Conservation (phyloP, 2,113 vertebrate species). For the Suricata suricatta region DNA sequence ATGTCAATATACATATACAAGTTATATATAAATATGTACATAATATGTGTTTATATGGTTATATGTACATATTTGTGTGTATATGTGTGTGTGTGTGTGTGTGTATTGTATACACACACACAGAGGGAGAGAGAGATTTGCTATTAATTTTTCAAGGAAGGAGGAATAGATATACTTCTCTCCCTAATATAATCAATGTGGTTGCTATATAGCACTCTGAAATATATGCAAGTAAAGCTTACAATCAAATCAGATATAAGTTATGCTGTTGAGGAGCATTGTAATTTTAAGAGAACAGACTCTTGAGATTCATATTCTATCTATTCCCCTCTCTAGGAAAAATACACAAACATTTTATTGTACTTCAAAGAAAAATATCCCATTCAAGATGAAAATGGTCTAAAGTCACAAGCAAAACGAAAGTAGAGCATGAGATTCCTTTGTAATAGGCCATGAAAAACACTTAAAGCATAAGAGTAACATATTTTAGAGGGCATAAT, state of each 20-base stretch:
- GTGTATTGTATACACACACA: neutral
- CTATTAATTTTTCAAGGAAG: slow-evolving; percentile 13
- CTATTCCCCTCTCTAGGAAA: slow-evolving; percentile 33
- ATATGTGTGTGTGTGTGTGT: neutral
- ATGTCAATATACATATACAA: neutral
- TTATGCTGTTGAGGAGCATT: neutral
- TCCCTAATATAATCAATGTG: neutral
- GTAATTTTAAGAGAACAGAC: slow-evolving; percentile 34
- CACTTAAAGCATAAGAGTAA: slow-evolving; percentile 49
- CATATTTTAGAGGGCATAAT: slow-evolving; percentile 60
- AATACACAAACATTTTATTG: slow-evolving; percentile 68
- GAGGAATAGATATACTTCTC: neutral
- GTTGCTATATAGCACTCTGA: neutral
- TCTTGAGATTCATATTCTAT: slow-evolving; percentile 61
- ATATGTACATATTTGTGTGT: neutral
- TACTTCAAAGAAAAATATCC: slow-evolving; percentile 62
- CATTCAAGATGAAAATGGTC: slow-evolving; percentile 61
- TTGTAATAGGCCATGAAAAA: slow-evolving; percentile 57
- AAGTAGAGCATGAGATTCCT: slow-evolving; percentile 58
- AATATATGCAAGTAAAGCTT: slow-evolving; percentile 70
- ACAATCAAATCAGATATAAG: slow-evolving; percentile 32
- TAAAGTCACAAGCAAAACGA: slow-evolving; percentile 67
- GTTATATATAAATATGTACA: neutral
- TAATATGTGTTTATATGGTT: neutral
- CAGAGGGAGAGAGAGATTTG: neutral